phyloP scores from a whole-genome alignment of 2,888 invertebrate genomes.

The Hydrotaea cyrtoneurina region DNA sequence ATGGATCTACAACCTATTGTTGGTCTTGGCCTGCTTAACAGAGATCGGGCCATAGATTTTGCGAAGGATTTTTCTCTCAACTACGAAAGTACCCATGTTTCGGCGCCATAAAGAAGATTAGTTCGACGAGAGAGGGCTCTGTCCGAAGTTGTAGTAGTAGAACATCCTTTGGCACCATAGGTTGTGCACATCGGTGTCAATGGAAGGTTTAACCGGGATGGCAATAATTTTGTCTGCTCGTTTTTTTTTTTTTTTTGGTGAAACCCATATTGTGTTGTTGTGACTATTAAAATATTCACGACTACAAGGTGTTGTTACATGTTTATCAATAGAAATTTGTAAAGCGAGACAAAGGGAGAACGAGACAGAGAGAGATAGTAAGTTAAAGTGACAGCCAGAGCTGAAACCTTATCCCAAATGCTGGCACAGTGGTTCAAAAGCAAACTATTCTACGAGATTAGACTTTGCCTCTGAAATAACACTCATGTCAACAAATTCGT shows the following conservation, averaged over 20 bases:
- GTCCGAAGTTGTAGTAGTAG: too few species aligned
- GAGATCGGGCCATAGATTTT: too few species aligned
- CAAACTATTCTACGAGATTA: too few species aligned
- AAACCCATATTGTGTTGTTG: slow-evolving; percentile 30
- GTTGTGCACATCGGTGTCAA: background rate
- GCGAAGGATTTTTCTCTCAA: too few species aligned
- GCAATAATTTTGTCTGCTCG: slow-evolving; percentile 25
- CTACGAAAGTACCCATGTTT: too few species aligned
- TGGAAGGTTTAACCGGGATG: background rate
- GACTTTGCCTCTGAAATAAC: too few species aligned
- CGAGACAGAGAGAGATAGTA: slow-evolving; percentile 22
- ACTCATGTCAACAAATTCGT: too few species aligned
- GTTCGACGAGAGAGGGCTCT: too few species aligned
- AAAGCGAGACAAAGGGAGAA: slow-evolving; percentile 36
- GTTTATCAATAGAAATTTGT: slow-evolving; percentile 58
- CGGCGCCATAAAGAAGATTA: too few species aligned
- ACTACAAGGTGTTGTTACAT: slow-evolving; percentile 39
- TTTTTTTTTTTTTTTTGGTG: slow-evolving; percentile 25
- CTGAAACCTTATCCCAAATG: background rate
- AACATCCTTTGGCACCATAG: background rate
- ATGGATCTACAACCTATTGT: too few species aligned
- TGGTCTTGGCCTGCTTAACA: too few species aligned
- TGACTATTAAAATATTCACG: slow-evolving; percentile 52
- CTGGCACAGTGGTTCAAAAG: slow-evolving; percentile 5
- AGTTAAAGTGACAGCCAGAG: background rate